phyloP scores from a whole-genome alignment of 92 coral and sea anemone genomes.

The Ricordea florida region DNA sequence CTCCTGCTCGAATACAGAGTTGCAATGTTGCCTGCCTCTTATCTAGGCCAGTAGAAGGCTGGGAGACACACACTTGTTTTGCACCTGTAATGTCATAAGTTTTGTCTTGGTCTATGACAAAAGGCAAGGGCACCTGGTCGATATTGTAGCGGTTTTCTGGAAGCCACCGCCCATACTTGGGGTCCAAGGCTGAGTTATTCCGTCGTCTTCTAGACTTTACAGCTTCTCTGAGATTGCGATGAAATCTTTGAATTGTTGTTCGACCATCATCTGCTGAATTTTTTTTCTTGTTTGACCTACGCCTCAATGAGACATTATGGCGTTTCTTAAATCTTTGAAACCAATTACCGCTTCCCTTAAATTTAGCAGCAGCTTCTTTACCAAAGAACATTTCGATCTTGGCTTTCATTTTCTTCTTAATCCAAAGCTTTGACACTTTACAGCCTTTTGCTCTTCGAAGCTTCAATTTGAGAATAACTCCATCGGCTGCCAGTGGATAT shows the following conservation, averaged over 20 bases:
- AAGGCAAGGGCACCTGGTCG: conserved; percentile 54
- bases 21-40: conserved; percentile 62
- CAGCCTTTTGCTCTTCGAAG: conserved; percentile 48
- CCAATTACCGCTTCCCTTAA: no score
- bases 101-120: conserved; percentile 51
- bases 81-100: conserved; percentile 57
- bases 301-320: no score
- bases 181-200: background rate
- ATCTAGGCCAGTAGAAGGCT: conserved; percentile 54
- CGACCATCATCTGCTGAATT: conserved; percentile 48
- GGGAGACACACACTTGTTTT: conserved; percentile 73
- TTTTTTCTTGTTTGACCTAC: conserved; percentile 59
- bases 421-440: conserved; percentile 57
- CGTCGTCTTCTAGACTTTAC: conserved; percentile 41
- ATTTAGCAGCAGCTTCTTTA: conserved; percentile 43
- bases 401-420: conserved; percentile 52
- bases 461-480: conserved; percentile 56
- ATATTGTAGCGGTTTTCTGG: conserved; percentile 41
- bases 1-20: conserved; percentile 45
- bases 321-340: conserved; percentile 58
- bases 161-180: conserved; percentile 54
- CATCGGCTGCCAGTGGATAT: conserved; percentile 59
- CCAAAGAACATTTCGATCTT: conserved; percentile 29
- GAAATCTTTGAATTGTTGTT: conserved; percentile 46
- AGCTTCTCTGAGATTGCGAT: conserved; percentile 44